Conservation (phyloP, 2,113 vertebrate species). For the Lota lota region DNA sequence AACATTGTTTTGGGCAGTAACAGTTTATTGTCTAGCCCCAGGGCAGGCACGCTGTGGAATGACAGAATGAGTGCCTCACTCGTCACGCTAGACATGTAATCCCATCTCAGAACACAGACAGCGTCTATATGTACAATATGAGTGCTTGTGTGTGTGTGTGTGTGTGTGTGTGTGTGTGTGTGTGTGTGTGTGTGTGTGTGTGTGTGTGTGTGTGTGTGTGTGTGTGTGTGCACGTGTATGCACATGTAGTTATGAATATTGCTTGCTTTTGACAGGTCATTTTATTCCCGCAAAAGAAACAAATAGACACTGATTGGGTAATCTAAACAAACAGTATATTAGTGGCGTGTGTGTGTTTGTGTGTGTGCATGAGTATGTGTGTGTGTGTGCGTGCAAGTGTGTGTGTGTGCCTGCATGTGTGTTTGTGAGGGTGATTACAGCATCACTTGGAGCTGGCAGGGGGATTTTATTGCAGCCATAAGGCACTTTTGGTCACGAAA, state of each 20-base stretch:
- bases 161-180: conserved; percentile 2
- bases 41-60: not conserved
- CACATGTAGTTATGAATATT: too few relatives aligned
- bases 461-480: conserved; percentile 37
- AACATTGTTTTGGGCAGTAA: conserved; percentile 5
- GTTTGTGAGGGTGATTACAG: not conserved
- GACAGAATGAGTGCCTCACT: conserved; percentile 4
- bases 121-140: too few relatives aligned
- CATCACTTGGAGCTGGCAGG: conserved; percentile 11
- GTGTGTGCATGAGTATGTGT: not conserved
- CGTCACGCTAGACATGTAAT: too few relatives aligned
- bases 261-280: too few relatives aligned
- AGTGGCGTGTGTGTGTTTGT: not conserved
- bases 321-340: not conserved
- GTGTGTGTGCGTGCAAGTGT: not conserved
- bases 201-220: too few relatives aligned
- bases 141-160: not conserved
- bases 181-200: conserved; percentile 4
- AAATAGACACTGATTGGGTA: not conserved
- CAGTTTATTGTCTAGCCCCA: conserved; percentile 13
- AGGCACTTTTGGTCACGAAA: conserved; percentile 43
- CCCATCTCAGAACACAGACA: too few relatives aligned
- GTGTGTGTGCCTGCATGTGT: conserved; percentile 7
- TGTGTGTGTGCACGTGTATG: too few relatives aligned
- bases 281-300: not conserved